phyloP scores from a whole-genome alignment of 2,113 vertebrate species.

The Xenopus laevis region DNA sequence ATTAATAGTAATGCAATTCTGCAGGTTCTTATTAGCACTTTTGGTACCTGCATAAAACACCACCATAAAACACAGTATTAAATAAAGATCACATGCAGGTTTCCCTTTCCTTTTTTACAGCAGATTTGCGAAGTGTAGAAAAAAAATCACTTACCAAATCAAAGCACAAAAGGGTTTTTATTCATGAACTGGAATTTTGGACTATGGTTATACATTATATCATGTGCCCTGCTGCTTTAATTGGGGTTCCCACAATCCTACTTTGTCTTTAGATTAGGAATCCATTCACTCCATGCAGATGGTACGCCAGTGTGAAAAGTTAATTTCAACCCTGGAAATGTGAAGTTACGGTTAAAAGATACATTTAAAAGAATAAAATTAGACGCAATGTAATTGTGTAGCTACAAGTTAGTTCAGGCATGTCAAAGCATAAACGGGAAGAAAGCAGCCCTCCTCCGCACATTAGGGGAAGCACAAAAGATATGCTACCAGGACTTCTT shows the following conservation, averaged over 20 bases:
- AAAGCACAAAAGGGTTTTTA: background rate
- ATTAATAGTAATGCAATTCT: too few relatives aligned
- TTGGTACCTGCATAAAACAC: too few relatives aligned
- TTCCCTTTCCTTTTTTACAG: too few relatives aligned
- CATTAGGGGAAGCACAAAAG: too few relatives aligned
- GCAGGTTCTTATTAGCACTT: too few relatives aligned
- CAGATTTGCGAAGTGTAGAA: too few relatives aligned
- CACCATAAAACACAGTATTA: too few relatives aligned
- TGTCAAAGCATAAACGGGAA: too few relatives aligned
- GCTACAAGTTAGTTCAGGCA: background rate
- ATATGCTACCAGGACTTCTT: too few relatives aligned
- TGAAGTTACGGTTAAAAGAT: constrained; percentile 5
- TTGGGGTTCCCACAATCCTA: constrained; percentile 8
- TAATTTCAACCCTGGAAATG: constrained; percentile 10
- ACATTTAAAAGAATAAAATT: constrained; percentile 10
- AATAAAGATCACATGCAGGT: too few relatives aligned
- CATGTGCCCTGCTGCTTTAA: constrained; percentile 13
- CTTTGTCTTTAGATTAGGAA: constrained; percentile 19
- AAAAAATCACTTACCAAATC: background rate
- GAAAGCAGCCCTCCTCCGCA: too few relatives aligned
- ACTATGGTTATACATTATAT: background rate
- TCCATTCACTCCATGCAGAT: constrained; percentile 15
- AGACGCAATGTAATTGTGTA: constrained; percentile 15
- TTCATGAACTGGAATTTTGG: constrained; percentile 7
- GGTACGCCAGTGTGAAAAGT: constrained; percentile 8